Evolutionary conservation across 2,888 invertebrate genomes (phyloP).

Genomic region (Biston stratarius): DNA sequence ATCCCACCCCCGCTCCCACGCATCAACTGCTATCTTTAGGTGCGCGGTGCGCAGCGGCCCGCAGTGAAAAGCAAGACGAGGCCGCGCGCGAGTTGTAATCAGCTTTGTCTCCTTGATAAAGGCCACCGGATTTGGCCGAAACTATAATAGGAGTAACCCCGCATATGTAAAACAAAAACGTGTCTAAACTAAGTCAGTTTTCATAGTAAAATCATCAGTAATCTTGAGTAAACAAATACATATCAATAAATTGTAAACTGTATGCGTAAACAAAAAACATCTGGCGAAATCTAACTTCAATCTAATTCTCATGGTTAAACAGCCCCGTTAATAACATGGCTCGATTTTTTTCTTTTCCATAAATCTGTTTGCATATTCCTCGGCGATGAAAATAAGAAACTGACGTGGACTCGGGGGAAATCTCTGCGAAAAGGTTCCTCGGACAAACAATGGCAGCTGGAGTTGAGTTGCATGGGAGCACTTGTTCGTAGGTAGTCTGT

Average conservation of each 20-base stretch:
- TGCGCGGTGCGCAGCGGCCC: too few species aligned
- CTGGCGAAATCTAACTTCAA: not conserved
- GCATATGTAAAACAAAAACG: too few species aligned
- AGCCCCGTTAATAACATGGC: constrained; percentile 31
- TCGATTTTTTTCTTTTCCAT: constrained; percentile 55
- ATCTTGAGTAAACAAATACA: too few species aligned
- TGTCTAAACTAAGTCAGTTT: too few species aligned
- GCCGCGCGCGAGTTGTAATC: too few species aligned
- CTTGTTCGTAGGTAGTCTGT: constrained; percentile 2
- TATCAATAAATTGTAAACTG: not conserved
- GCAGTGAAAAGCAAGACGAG: too few species aligned
- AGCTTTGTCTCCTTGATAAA: too few species aligned
- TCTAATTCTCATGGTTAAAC: constrained; percentile 28
- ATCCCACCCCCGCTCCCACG: too few species aligned
- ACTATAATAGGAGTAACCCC: too few species aligned
- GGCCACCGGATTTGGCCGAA: too few species aligned
- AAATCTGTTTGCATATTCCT: constrained; percentile 75
- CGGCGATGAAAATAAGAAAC: constrained; percentile 67
- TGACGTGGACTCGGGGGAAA: constrained; percentile 76
- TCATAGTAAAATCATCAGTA: too few species aligned
- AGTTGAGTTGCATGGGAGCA: constrained; percentile 20
- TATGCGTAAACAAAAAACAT: not conserved
- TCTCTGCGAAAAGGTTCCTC: constrained; percentile 77
- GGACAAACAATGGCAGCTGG: constrained; percentile 69
- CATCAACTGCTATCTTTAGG: too few species aligned